Base-by-base conservation (phyloP, 2,113 vertebrate species). In the Dolichallabes microphthalmus region DNA sequence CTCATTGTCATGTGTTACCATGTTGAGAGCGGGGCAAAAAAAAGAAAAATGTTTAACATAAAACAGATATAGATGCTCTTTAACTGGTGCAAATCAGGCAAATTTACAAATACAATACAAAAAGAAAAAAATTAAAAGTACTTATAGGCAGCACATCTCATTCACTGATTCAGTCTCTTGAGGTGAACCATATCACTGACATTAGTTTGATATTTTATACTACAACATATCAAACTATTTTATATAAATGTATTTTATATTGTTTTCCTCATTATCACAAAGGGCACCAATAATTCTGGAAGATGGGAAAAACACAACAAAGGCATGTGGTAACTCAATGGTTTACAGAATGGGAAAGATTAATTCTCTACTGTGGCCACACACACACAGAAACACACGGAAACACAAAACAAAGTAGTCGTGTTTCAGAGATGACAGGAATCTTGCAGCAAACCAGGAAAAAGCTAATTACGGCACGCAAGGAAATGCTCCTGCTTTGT, bases 401-500 rank as follows among this genome's bases (percentile, higher is more conserved):
- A 74, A 27, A 52, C 50, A n/a, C 25, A 75, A 17, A 68, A 30
- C 32, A 69, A 50, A 71, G 7, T 4, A n/a, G 22, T 30, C 15
- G 15, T 35, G 13, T 35, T 22, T 22, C n/a, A 83, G 81, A 60
- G 10, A 50, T 0, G 14, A 15, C 19, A 12, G 4, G 80, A 63
- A 68, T 75, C 57, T 55, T 66, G 68, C 39, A 64, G 60, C 32
- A 84, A 50, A 63, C 4, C 55, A 73, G 71, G 39, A 17, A 63
- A 60, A 79, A 30, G 78, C 81, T 74, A 74, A 74, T 50, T 58
- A 35, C 12, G 30, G 39, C 8, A 80, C 79, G 52, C 85, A 19
- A 83, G 57, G 73, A 79, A 64, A n/a, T 32, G 55, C 55, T 50
- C 71, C 39, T 83, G 66, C 50, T 77, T 77, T 85, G 57, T 73